phyloP scores from a whole-genome alignment of 2,888 invertebrate species.

The Tanypteryx hageni region DNA sequence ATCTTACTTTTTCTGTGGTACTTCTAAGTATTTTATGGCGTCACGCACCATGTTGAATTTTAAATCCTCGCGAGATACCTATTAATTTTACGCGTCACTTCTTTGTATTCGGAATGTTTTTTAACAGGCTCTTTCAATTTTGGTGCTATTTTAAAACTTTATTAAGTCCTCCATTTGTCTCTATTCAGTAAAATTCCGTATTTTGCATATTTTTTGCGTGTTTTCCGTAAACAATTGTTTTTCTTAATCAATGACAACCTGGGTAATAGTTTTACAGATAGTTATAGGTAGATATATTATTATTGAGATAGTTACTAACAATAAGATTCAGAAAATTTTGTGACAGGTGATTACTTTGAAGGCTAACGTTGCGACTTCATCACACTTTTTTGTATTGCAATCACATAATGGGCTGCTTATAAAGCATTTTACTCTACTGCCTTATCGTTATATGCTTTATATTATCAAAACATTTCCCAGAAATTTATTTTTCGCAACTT shows the following conservation, averaged over 20 bases:
- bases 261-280: background rate
- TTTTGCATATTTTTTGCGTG: background rate
- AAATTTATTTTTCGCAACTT: too few species aligned
- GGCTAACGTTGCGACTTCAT: too few species aligned
- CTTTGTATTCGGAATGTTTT: background rate
- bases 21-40: background rate
- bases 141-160: slow-evolving; percentile 13
- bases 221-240: background rate
- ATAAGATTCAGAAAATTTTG: too few species aligned
- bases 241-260: background rate
- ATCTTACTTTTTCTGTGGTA: background rate
- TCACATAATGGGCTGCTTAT: too few species aligned
- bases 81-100: background rate
- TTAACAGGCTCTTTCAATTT: background rate
- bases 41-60: background rate
- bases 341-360: too few species aligned
- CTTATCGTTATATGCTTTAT: too few species aligned
- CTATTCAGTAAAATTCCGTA: background rate
- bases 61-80: background rate
- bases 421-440: too few species aligned
- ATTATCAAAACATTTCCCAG: too few species aligned
- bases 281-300: too few species aligned
- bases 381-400: too few species aligned
- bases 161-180: slow-evolving; percentile 13
- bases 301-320: too few species aligned